These are phyloP conservation scores for Apomyelois bistriatella DNA, from an alignment of 2,888 invertebrate genomes.

Conservation along the genomic window DNA sequence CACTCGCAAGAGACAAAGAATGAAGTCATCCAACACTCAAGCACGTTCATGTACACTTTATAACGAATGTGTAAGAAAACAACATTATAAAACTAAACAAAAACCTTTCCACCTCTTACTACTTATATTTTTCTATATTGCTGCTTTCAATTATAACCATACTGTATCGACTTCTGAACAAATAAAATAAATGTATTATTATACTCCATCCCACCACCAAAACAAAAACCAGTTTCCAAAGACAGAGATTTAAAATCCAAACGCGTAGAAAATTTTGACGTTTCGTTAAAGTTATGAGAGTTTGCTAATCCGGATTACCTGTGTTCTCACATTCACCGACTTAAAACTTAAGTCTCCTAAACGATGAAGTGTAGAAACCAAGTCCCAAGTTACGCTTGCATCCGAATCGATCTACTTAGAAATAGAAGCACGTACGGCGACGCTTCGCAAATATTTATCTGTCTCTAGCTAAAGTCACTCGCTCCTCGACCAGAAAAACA, in stretches of 20 bases:
- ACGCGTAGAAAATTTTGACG: neutral
- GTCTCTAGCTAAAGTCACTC: conserved; percentile 20
- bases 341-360: conserved; percentile 30
- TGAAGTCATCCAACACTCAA: too few species aligned
- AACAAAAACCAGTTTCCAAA: too few species aligned
- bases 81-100: too few species aligned
- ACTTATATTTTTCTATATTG: too few species aligned
- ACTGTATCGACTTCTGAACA: too few species aligned
- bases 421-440: conserved; percentile 40
- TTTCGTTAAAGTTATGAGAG: conserved; percentile 20
- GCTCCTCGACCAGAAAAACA: conserved; percentile 31
- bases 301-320: conserved; percentile 34
- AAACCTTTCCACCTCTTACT: too few species aligned
- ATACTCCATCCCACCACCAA: too few species aligned
- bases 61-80: too few species aligned
- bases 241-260: conserved; percentile 1
- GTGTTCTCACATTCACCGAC: conserved; percentile 23
- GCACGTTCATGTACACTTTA: too few species aligned
- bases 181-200: too few species aligned
- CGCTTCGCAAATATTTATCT: conserved; percentile 53
- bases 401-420: conserved; percentile 19
- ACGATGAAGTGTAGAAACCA: conserved; percentile 27
- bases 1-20: too few species aligned
- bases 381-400: conserved; percentile 23
- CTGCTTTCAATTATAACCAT: too few species aligned